phyloP scores from a whole-genome alignment of 2,888 invertebrate species.

The Bursaphelenchus okinawaensis region DNA sequence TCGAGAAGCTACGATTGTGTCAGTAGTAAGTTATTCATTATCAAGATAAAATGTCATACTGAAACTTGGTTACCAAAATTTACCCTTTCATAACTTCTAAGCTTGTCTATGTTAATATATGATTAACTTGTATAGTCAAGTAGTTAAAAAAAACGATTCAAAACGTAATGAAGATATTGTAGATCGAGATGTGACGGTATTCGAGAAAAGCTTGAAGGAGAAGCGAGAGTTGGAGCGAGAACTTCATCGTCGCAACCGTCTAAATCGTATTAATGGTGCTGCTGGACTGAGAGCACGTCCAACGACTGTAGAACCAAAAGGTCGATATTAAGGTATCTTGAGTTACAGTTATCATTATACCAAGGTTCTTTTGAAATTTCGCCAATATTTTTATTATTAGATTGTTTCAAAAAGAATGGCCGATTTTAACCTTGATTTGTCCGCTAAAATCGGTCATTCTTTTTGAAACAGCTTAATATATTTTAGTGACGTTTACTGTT shows the following conservation, averaged over 20 bases:
- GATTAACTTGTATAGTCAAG: no score
- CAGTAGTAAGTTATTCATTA: neutral
- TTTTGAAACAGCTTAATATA: neutral
- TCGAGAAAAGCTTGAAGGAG: no score
- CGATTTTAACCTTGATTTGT: no score
- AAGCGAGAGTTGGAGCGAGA: neutral
- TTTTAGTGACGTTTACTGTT: neutral
- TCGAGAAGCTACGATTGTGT: neutral
- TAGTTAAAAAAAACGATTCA: no score
- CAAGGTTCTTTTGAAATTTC: neutral
- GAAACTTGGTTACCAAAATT: no score
- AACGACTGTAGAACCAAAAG: slow-evolving; percentile 15
- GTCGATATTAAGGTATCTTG: slow-evolving; percentile 4
- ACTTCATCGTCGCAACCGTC: neutral
- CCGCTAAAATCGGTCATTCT: no score
- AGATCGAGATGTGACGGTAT: neutral
- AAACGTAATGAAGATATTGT: neutral
- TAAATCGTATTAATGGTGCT: neutral
- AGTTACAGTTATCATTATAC: neutral
- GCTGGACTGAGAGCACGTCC: neutral
- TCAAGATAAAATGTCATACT: no score
- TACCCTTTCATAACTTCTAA: no score
- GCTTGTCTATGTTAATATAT: no score
- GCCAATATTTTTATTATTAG: slow-evolving; percentile 1
- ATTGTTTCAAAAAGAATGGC: no score